Evolutionary conservation across 2,888 invertebrate genomes (phyloP).

Genomic region (Yponomeuta cagnagella): DNA sequence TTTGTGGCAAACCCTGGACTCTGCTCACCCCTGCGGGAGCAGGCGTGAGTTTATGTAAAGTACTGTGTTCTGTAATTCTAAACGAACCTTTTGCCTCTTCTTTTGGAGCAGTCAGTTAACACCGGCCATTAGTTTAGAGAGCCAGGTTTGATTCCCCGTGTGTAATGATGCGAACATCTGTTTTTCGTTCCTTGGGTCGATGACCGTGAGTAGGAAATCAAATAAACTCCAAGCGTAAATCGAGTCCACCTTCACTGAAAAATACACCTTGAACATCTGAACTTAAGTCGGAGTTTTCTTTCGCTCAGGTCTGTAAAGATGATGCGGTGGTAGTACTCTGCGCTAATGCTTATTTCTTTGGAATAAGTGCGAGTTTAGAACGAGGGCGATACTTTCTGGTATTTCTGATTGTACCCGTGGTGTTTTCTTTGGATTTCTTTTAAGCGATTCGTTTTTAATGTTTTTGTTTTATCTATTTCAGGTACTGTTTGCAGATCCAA

Average conservation of each 20-base stretch:
- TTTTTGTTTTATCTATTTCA: background rate
- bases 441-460: background rate
- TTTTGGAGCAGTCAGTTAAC: background rate
- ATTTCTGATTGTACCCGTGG: background rate
- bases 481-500: conserved; percentile 1
- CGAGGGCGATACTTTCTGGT: background rate
- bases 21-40: no score
- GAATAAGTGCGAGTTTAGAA: background rate
- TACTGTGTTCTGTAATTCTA: no score
- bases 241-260: background rate
- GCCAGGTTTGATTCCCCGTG: conserved; percentile 29
- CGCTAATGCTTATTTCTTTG: background rate
- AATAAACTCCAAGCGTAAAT: conserved; percentile 13
- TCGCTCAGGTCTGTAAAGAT: background rate
- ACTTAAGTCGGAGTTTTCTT: background rate
- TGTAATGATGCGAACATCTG: conserved; percentile 36
- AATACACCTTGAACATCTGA: background rate
- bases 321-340: background rate
- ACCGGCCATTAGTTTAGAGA: conserved; percentile 24
- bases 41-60: no score
- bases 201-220: conserved; percentile 30
- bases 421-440: background rate
- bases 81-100: no score
- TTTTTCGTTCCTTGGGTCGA: conserved; percentile 40
- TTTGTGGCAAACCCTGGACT: no score